phyloP scores from a whole-genome alignment of 2,113 vertebrate genomes.

The Brachyhypopomus occidentalis region DNA sequence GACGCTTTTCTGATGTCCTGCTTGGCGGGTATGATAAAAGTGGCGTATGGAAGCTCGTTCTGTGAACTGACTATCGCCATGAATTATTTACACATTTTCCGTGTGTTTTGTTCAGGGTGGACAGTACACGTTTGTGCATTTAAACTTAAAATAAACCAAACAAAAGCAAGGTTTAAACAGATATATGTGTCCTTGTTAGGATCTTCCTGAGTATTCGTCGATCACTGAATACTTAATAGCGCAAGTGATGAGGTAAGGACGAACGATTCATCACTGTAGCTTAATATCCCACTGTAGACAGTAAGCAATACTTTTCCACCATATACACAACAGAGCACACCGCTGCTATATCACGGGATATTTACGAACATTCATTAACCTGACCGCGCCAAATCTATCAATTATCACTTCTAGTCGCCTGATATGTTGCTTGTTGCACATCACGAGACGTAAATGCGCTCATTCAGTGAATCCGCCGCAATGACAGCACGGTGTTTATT shows the following conservation, averaged over 20 bases:
- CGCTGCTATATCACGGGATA: too few relatives aligned
- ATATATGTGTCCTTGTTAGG: background rate
- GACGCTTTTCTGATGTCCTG: background rate
- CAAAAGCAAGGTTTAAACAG: background rate
- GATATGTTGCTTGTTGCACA: constrained; percentile 33
- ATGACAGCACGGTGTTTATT: background rate
- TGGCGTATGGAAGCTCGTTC: constrained; percentile 46
- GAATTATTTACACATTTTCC: constrained; percentile 70
- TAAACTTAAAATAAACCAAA: constrained; percentile 30
- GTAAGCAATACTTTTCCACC: background rate
- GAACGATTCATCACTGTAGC: background rate
- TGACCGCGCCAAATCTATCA: too few relatives aligned
- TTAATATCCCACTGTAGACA: background rate
- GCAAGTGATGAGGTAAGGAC: too few relatives aligned
- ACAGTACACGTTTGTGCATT: background rate
- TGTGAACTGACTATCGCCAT: constrained; percentile 62
- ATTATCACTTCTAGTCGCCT: too few relatives aligned
- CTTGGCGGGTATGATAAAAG: background rate
- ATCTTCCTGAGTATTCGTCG: background rate
- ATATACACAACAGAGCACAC: too few relatives aligned
- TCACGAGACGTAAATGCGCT: background rate
- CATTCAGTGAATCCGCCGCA: constrained; percentile 15
- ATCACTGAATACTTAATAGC: too few relatives aligned
- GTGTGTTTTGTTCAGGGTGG: constrained; percentile 25
- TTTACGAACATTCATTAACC: too few relatives aligned